Evolutionary conservation across 2,888 invertebrate genomes (phyloP).

Genomic region (Crocallis elinguaria): DNA sequence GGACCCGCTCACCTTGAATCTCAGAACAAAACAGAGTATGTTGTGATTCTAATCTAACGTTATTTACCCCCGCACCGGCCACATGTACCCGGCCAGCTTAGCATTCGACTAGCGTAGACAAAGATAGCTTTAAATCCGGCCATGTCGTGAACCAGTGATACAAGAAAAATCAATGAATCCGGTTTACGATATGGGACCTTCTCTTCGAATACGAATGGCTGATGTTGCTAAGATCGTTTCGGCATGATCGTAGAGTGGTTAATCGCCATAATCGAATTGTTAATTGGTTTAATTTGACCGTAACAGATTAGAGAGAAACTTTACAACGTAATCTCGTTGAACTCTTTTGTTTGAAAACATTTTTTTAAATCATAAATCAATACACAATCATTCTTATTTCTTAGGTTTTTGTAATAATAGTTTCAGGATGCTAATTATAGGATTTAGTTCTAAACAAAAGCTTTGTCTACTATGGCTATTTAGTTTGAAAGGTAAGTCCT

Average conservation of each 20-base stretch:
- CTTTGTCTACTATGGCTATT: background rate
- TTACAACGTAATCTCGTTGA: constrained; percentile 14
- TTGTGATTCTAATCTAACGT: constrained; percentile 42
- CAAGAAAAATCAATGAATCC: background rate
- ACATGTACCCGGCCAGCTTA: constrained; percentile 9
- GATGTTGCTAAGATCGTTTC: too few species aligned
- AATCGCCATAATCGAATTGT: background rate
- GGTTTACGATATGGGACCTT: background rate
- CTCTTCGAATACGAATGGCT: background rate
- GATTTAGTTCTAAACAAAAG: background rate
- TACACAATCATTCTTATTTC: background rate
- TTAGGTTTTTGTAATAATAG: background rate
- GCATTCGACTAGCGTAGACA: constrained; percentile 12
- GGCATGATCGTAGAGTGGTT: background rate
- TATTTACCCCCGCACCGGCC: constrained; percentile 27
- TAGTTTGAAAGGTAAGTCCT: background rate
- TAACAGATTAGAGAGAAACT: background rate
- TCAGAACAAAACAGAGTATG: constrained; percentile 62
- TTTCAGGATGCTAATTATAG: background rate
- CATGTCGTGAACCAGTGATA: constrained; percentile 3
- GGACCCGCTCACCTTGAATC: constrained; percentile 78
- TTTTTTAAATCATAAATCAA: background rate
- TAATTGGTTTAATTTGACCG: background rate
- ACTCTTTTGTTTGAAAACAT: constrained; percentile 21
- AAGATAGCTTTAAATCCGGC: constrained; percentile 10